Base-by-base conservation (phyloP, 1,140 invertebrate species). In the Trinorchestia longiramus region DNA sequence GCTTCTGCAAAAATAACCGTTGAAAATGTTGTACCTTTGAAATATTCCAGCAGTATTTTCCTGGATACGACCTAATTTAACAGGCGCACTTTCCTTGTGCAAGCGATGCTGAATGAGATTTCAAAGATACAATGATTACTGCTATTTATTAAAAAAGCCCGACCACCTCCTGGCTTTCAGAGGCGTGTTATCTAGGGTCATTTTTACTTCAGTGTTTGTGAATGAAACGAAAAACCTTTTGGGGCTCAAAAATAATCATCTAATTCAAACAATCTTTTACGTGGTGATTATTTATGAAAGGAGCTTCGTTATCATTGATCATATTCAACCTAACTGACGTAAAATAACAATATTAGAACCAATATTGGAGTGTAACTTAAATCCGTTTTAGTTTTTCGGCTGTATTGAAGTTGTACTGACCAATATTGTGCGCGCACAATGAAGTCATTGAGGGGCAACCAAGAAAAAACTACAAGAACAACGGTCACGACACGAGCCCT, bases 401-500 rank as follows among this genome's bases (percentile, higher is more conserved):
- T 23, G 36, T 77, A 15, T 36, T 77, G 62, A 77, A 42, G 88
- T 42, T 90, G 88, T 90, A 3, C 41, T 77, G 88, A 43, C 88
- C 88, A 90, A 90, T 42, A 42, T 42, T 43, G 41, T 8, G 41
- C 88, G 43, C 41, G 41, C n/a, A 90, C 88, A 90, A 90, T 15
- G 88, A 42, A 90, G 88, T 90, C 88, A 90, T 90, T 90, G 88
- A 90, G n/a, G 62, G 88, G 88, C 88, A 42, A 90, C 88, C 3
- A 41, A 90, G 41, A 90, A 90, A 90, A 42, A 42, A 90, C 43
- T 42, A 90, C 88, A 90, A 43, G 41, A 90, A 90, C 88, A 90
- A 90, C 88, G 88, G 88, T 41, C 88, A 42, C 88, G 28, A 42
- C 15, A 42, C 88, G 88, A 90, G 88, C 4, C 88, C 8, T 90